phyloP scores from a whole-genome alignment of 1,140 invertebrate genomes.

The Chironomus striatipennis region DNA sequence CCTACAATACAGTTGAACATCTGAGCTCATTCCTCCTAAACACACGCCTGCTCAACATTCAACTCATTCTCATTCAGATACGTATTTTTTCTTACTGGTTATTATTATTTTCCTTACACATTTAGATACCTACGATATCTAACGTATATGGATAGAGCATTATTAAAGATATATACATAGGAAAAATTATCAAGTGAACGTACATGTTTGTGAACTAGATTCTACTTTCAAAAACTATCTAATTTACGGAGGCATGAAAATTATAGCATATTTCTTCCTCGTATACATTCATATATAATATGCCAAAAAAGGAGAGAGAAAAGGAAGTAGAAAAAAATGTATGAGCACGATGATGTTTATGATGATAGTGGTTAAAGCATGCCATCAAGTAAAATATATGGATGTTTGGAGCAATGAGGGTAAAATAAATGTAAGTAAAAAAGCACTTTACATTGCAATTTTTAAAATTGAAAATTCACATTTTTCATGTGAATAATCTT shows the following conservation, averaged over 20 bases:
- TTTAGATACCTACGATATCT: neutral
- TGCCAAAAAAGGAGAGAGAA: neutral
- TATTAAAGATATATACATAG: neutral
- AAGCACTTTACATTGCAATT: too few relatives aligned
- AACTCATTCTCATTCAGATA: too few relatives aligned
- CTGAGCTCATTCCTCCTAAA: too few relatives aligned
- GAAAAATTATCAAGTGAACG: constrained; percentile 7
- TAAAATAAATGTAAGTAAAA: neutral
- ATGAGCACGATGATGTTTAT: neutral
- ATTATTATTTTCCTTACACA: neutral
- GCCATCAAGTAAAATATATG: neutral
- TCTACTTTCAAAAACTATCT: neutral
- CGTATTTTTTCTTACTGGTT: neutral
- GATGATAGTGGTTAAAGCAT: neutral
- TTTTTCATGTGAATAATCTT: too few relatives aligned
- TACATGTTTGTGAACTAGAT: constrained; percentile 9
- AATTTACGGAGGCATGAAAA: constrained; percentile 13
- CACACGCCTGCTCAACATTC: too few relatives aligned
- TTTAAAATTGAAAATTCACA: too few relatives aligned
- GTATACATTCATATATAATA: neutral
- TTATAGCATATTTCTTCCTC: neutral
- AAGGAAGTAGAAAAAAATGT: neutral
- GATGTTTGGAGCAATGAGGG: neutral
- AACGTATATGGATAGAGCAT: neutral
- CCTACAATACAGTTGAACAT: too few relatives aligned